Conservation (phyloP, 2,113 vertebrate genomes). For the Gambusia holbrooki region DNA sequence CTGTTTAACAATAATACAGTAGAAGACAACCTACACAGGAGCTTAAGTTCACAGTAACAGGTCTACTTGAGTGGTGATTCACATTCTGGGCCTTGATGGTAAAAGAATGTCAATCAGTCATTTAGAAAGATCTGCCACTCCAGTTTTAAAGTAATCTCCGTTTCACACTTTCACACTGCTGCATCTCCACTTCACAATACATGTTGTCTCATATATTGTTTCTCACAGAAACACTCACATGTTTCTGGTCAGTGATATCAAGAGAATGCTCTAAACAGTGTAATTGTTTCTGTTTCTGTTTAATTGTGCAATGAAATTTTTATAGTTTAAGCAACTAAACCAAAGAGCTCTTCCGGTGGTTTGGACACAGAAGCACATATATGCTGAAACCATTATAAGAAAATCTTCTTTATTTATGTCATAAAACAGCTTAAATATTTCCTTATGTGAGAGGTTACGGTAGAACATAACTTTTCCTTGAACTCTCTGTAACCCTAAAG, state of each 20-base stretch:
- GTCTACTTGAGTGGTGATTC: not conserved
- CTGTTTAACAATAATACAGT: not conserved
- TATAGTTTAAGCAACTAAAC: not conserved
- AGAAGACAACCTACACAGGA: not conserved
- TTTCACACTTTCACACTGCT: not conserved
- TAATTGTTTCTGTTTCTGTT: not conserved
- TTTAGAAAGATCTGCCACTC: not conserved
- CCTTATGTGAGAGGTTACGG: no score
- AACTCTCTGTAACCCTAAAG: slow-evolving; percentile 53
- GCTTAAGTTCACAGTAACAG: not conserved
- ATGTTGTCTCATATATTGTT: no score
- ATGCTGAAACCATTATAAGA: not conserved
- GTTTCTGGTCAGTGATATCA: not conserved
- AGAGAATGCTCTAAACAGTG: not conserved
- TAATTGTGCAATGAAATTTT: not conserved
- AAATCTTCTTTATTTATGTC: not conserved
- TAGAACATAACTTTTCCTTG: slow-evolving; percentile 23
- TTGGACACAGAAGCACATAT: not conserved
- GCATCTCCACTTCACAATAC: not conserved
- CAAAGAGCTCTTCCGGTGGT: not conserved
- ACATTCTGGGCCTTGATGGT: not conserved
- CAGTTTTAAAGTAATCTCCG: no score
- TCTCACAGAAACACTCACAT: not conserved
- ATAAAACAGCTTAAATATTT: slow-evolving; percentile 5
- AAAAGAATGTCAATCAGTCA: not conserved